Evolutionary conservation across 2,113 vertebrate genomes (phyloP).

Genomic region (Notarius lentiginosus): DNA sequence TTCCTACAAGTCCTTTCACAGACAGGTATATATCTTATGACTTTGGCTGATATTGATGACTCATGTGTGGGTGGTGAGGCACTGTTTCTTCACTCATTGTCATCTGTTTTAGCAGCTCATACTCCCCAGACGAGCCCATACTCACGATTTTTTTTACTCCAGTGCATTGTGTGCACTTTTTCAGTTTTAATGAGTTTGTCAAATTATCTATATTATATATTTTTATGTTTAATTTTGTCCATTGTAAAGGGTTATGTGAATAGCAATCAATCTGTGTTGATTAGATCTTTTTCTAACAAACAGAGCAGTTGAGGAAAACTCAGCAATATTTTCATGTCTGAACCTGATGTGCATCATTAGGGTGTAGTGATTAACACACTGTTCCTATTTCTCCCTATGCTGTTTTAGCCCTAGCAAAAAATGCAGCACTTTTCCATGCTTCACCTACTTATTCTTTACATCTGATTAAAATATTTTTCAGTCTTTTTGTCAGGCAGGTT

Average conservation of each 20-base stretch:
- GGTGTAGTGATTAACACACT: not conserved
- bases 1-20: constrained; percentile 31
- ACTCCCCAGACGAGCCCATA: not conserved
- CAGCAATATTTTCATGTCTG: not conserved
- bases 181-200: not conserved
- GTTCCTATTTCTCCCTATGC: not conserved
- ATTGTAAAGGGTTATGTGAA: not conserved
- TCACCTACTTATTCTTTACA: not conserved
- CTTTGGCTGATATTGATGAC: constrained; percentile 43
- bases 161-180: not conserved
- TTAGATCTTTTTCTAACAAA: not conserved
- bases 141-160: not conserved
- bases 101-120: not conserved
- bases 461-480: not conserved
- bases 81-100: constrained; percentile 22
- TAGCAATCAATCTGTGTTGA: not conserved
- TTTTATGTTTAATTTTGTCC: not conserved
- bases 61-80: constrained; percentile 40
- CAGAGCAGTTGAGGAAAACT: not conserved
- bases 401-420: not conserved
- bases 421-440: not conserved
- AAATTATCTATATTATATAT: not conserved
- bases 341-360: not conserved
- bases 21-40: constrained; percentile 23
- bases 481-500: not conserved